A percentile compares a stretch with the other conserved stretches of the same genome.
These are phyloP conservation scores for Hyppa rectilinea DNA, from an alignment of 2,888 invertebrate species.

Conservation along the genomic window DNA sequence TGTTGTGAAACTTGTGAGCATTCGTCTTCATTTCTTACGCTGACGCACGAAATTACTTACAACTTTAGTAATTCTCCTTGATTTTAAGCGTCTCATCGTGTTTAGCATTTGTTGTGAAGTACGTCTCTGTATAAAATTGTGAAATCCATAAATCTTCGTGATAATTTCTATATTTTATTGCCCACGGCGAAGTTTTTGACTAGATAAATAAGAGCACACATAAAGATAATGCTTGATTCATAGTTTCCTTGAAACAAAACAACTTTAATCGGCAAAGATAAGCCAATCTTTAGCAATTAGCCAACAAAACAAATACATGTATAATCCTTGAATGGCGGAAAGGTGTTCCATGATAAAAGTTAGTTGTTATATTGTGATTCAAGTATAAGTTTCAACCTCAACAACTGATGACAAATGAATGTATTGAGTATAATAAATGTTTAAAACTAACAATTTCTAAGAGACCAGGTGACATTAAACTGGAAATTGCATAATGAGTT, in stretches of 20 bases:
- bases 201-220: slow-evolving; percentile 4
- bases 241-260: slow-evolving; percentile 58
- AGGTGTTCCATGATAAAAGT: slow-evolving; percentile 35
- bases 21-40: slow-evolving; percentile 75
- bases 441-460: slow-evolving; percentile 31
- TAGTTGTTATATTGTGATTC: slow-evolving; percentile 20
- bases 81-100: slow-evolving; percentile 80
- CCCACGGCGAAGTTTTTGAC: slow-evolving; percentile 5
- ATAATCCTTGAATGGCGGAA: slow-evolving; percentile 48
- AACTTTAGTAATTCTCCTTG: slow-evolving; percentile 78
- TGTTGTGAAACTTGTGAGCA: slow-evolving; percentile 76
- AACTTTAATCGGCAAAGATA: slow-evolving; percentile 63
- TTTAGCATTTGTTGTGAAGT: slow-evolving; percentile 53
- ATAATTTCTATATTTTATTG: slow-evolving; percentile 13
- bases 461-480: slow-evolving; percentile 46
- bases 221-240: slow-evolving; percentile 38
- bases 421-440: slow-evolving; percentile 13
- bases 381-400: slow-evolving; percentile 28
- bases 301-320: slow-evolving; percentile 53
- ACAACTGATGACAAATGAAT: slow-evolving; percentile 6
- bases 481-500: slow-evolving; percentile 60
- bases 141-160: slow-evolving; percentile 30
- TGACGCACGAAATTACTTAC: slow-evolving; percentile 75
- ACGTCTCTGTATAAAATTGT: slow-evolving; percentile 47
- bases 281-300: slow-evolving; percentile 68